These are phyloP conservation scores for Echinops telfairi DNA, from an alignment of 2,113 vertebrate genomes.

Conservation along the genomic window DNA sequence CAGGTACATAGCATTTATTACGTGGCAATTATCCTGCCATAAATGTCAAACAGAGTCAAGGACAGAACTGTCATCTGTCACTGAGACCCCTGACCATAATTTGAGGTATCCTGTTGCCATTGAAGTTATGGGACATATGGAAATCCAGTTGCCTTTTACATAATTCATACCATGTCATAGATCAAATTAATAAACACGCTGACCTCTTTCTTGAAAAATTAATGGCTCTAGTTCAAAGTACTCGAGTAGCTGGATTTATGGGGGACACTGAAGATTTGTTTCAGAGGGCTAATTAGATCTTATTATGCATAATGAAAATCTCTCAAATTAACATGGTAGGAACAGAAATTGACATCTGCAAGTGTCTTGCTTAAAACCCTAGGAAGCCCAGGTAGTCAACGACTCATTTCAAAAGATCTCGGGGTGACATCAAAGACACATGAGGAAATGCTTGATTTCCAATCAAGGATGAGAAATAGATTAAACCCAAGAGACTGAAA, in stretches of 20 bases:
- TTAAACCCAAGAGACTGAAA: constrained; percentile 53
- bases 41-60: constrained; percentile 48
- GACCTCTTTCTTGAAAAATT: constrained; percentile 58
- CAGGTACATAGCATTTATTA: constrained; percentile 18
- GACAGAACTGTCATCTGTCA: constrained; percentile 50
- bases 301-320: constrained; percentile 67
- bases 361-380: constrained; percentile 45
- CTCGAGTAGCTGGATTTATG: constrained; percentile 67
- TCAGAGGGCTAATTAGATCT: constrained; percentile 72
- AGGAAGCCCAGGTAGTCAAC: constrained; percentile 47
- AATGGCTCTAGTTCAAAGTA: constrained; percentile 56
- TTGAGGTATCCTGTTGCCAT: background rate
- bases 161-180: constrained; percentile 36
- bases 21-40: background rate
- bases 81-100: constrained; percentile 44
- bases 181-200: constrained; percentile 69
- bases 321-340: constrained; percentile 66
- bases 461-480: constrained; percentile 61
- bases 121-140: constrained; percentile 58
- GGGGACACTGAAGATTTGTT: constrained; percentile 62
- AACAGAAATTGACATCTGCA: constrained; percentile 61
- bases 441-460: constrained; percentile 47
- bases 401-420: constrained; percentile 8
- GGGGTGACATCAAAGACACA: constrained; percentile 37
- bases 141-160: constrained; percentile 50